Base-by-base conservation (phyloP, 1,140 invertebrate species). In the Drosophila pandora region DNA sequence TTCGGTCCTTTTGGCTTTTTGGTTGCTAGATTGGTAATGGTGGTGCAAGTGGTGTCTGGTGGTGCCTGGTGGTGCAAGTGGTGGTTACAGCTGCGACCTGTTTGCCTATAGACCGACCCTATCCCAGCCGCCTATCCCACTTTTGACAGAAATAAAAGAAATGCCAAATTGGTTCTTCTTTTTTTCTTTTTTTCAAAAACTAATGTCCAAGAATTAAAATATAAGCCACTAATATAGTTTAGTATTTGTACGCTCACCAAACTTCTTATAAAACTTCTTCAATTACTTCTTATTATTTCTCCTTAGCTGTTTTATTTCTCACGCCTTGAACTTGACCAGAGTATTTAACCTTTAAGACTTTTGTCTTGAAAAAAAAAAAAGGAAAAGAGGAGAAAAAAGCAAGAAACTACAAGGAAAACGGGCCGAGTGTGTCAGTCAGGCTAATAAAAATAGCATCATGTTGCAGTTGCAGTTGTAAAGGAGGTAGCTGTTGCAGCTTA, bases 371-470 rank as follows among this genome's bases (percentile, higher is more conserved):
- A 47, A 65, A 23, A 25, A 5, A 6, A 47, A 47, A 65, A 23
- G 17, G 2, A 6, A 47, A 41, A 9, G 7, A 23, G 21, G 39
- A 56, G 17, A 13, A 17, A 3, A n/a, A 41, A 8, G 6, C 7
- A 17, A 25, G n/a, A 22, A 43, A 34, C 23, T 37, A 37, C 34
- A 28, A 9, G 22, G 28, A 59, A 37, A 37, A 30, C 57, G 53
- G 58, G 13, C 41, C 13, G 41, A 55, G 59, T 62, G 59, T 62
- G 54, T 62, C 49, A 73, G 79, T 68, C 62, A 56, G 69, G 79
- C 69, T 83, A 82, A 74, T 83, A 79, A 78, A 82, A 79, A 83
- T 83, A 83, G 79, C 75, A 79, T 82, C 76, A 79, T 67, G 76
- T 85, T 79, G 71, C 80, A 68, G 63, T 61, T 39, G 25, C 34